These are phyloP conservation scores for Montipora cactus DNA, from an alignment of 64 coral and sea anemone genomes.

Conservation along the genomic window DNA sequence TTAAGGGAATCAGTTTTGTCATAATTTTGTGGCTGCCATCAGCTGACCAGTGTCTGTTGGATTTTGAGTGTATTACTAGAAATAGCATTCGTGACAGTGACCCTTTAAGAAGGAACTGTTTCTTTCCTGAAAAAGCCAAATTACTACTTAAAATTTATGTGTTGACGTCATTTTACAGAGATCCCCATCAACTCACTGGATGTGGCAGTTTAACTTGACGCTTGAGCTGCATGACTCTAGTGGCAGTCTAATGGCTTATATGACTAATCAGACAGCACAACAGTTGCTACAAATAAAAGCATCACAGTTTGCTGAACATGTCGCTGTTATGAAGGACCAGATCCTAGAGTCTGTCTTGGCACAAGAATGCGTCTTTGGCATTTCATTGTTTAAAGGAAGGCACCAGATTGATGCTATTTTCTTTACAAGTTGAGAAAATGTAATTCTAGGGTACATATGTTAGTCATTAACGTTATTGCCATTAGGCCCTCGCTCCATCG, in stretches of 20 bases:
- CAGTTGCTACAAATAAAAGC: constrained; percentile 79
- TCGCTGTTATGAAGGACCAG: constrained; percentile 50
- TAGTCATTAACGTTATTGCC: too few relatives aligned
- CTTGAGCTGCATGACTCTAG: constrained; percentile 79
- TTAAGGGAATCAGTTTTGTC: too few relatives aligned
- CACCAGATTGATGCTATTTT: constrained; percentile 82
- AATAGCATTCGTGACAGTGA: too few relatives aligned
- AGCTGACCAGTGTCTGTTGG: too few relatives aligned
- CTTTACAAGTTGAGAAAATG: constrained; percentile 14
- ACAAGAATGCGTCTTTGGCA: constrained; percentile 85
- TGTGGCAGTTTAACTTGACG: constrained; percentile 78
- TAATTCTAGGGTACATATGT: neutral
- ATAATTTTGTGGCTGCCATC: too few relatives aligned
- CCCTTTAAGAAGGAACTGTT: too few relatives aligned
- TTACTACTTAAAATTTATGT: neutral
- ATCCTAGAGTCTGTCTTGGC: constrained; percentile 76
- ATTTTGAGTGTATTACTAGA: too few relatives aligned
- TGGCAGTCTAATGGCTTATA: constrained; percentile 18
- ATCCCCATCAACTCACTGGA: constrained; percentile 71
- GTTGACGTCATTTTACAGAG: neutral
- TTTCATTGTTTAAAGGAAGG: constrained; percentile 59
- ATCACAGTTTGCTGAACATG: constrained; percentile 73
- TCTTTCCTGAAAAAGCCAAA: too few relatives aligned
- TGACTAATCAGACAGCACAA: constrained; percentile 75
- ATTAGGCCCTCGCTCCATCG: too few relatives aligned